phyloP scores from a whole-genome alignment of 1,140 invertebrate genomes.

The Aphis craccivora region DNA sequence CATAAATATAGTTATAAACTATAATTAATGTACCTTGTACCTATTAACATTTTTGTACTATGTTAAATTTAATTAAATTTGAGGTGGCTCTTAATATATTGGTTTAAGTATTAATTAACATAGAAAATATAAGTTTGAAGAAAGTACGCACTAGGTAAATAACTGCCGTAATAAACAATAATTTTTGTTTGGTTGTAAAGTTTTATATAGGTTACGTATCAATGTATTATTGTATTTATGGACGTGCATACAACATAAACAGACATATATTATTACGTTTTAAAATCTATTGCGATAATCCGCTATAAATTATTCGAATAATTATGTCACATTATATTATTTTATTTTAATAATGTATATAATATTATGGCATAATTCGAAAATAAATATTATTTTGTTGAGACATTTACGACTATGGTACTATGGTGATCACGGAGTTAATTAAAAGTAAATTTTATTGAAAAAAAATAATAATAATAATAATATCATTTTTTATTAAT shows the following conservation, averaged over 20 bases:
- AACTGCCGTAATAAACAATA: not conserved
- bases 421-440: not conserved
- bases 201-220: not conserved
- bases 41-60: not conserved
- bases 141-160: not conserved
- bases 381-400: slow-evolving; percentile 1
- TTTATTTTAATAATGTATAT: not conserved
- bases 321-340: slow-evolving; percentile 2
- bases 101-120: not conserved
- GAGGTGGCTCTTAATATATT: not conserved
- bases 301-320: slow-evolving; percentile 12
- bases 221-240: not conserved
- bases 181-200: not conserved
- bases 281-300: not conserved
- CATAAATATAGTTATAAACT: not conserved
- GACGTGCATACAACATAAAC: not conserved
- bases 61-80: not conserved
- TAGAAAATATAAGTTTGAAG: not conserved
- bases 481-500: not conserved
- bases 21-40: not conserved
- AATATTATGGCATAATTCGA: not conserved
- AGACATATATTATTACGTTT: not conserved
- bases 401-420: not conserved
- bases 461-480: not conserved
- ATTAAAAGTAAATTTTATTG: not conserved